Percentiles rank a stretch among this genome's conserved stretches.
phyloP scores from a whole-genome alignment of 2,113 vertebrate genomes.

The Struthidea cinerea region DNA sequence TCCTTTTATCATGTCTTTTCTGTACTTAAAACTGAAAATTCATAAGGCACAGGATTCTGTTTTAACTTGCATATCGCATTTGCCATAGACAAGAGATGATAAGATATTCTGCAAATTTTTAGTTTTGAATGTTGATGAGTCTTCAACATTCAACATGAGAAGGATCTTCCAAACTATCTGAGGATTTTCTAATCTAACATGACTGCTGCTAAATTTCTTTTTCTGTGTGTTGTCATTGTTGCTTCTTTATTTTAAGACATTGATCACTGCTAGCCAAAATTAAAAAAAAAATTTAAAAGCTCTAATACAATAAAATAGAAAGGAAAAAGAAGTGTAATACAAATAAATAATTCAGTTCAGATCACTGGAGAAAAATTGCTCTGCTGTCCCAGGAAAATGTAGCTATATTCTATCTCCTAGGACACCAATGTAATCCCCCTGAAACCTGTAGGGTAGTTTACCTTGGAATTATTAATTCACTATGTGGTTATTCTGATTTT shows the following conservation, averaged over 20 bases:
- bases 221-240: neutral
- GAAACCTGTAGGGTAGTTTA: neutral
- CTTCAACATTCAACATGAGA: neutral
- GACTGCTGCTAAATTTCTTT: neutral
- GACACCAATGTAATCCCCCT: neutral
- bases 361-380: neutral
- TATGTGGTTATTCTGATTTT: neutral
- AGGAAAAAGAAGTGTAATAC: neutral
- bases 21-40: conserved; percentile 41
- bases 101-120: conserved; percentile 28
- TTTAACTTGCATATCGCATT: conserved; percentile 29
- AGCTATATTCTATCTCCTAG: neutral
- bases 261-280: neutral
- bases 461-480: neutral
- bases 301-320: neutral
- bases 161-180: neutral
- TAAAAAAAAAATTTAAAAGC: neutral
- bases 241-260: neutral
- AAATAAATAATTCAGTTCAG: neutral
- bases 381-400: neutral
- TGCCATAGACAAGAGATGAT: conserved; percentile 31
- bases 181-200: neutral
- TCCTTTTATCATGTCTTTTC: conserved; percentile 50
- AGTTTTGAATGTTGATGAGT: conserved; percentile 36
- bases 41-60: conserved; percentile 19